Percentiles rank a stretch among this genome's conserved stretches.
Evolutionary conservation across 2,797 vertebrate genomes (phyloP).

Genomic region (Acomys russatus): DNA sequence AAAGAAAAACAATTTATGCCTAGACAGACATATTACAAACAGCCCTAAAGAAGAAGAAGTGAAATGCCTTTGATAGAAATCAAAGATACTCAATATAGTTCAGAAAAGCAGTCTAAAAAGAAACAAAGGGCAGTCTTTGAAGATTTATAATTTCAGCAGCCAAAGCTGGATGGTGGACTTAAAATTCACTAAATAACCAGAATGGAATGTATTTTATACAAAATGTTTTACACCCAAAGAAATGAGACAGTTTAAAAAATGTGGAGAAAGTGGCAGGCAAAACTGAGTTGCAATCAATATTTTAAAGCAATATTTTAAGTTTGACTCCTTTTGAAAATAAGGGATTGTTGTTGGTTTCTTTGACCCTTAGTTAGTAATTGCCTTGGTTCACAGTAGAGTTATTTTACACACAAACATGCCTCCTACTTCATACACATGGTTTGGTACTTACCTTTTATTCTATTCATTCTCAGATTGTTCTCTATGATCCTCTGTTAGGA

Average conservation of each 20-base stretch:
- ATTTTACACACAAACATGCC: background rate
- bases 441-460: background rate
- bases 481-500: background rate
- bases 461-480: background rate
- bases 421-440: background rate
- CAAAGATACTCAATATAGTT: background rate
- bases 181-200: background rate
- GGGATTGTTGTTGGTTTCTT: background rate
- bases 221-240: background rate
- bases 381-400: conserved; percentile 44
- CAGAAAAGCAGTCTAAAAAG: background rate
- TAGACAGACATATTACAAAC: background rate
- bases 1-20: too few species aligned
- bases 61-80: background rate
- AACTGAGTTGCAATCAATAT: background rate
- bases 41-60: background rate
- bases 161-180: background rate
- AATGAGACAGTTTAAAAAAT: background rate
- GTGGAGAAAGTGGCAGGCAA: background rate
- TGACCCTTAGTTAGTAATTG: background rate
- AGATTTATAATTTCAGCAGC: background rate
- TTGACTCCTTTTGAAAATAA: background rate
- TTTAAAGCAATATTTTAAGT: background rate
- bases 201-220: too few species aligned
- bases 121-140: background rate